These are phyloP conservation scores for Aphelenchoides fujianensis DNA, from an alignment of 1,140 invertebrate species.

Conservation along the genomic window DNA sequence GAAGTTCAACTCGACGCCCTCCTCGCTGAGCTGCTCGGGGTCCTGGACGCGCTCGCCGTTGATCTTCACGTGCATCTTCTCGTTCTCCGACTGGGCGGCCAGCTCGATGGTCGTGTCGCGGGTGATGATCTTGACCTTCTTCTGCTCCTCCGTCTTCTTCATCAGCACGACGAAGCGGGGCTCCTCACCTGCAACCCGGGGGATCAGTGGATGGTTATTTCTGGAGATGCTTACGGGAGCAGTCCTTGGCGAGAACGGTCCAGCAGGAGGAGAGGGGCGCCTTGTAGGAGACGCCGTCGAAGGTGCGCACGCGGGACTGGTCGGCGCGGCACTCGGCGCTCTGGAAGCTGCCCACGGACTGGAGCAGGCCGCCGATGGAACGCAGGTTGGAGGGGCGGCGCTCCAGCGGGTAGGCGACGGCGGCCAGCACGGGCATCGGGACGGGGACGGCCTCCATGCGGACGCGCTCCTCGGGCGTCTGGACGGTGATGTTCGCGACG, in stretches of 20 bases:
- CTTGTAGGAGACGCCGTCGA: slow-evolving; percentile 40
- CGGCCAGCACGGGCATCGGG: too few relatives aligned
- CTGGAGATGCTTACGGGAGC: not conserved
- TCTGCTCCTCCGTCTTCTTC: slow-evolving; percentile 32
- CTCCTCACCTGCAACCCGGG: not conserved
- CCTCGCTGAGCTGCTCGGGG: slow-evolving; percentile 12
- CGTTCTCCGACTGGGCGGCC: slow-evolving; percentile 20
- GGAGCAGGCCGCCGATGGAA: too few relatives aligned
- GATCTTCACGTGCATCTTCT: slow-evolving; percentile 27
- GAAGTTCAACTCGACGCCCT: not conserved
- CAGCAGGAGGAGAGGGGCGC: slow-evolving; percentile 44
- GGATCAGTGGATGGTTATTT: not conserved
- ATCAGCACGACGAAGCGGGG: slow-evolving; percentile 52
- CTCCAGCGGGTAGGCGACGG: slow-evolving; percentile 27
- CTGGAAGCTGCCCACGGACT: too few relatives aligned
- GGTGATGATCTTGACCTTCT: slow-evolving; percentile 46
- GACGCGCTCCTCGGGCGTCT: too few relatives aligned
- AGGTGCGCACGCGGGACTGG: slow-evolving; percentile 31
- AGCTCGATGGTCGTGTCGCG: slow-evolving; percentile 25
- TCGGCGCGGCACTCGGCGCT: slow-evolving; percentile 20
- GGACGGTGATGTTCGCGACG: not conserved
- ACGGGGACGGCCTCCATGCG: too few relatives aligned
- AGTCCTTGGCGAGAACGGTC: slow-evolving; percentile 49
- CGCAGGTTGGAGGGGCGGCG: slow-evolving; percentile 7
- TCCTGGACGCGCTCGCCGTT: slow-evolving; percentile 23